A percentile compares a stretch with the other conserved stretches of the same genome.
Evolutionary conservation across 2,113 vertebrate species (phyloP).

Genomic region (Heterotilapia buettikoferi): DNA sequence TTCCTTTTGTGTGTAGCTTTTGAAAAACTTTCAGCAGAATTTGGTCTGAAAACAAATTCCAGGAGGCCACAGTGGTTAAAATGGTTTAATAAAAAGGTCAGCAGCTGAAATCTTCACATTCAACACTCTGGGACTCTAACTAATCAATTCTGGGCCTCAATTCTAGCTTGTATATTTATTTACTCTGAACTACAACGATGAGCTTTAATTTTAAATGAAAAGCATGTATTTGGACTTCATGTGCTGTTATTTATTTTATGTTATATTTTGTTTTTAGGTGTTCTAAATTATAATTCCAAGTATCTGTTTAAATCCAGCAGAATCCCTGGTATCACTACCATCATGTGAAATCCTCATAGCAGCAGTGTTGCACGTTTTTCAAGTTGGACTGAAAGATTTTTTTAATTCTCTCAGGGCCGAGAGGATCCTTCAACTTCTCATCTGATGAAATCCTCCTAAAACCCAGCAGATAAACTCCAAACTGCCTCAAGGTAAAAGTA

Average conservation of each 20-base stretch:
- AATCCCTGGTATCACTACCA: neutral
- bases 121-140: neutral
- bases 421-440: conserved; percentile 4
- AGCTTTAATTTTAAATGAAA: neutral
- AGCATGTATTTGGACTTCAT: neutral
- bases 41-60: neutral
- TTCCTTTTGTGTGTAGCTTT: neutral
- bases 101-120: neutral
- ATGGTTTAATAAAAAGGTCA: neutral
- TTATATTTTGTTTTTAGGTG: neutral
- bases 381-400: conserved; percentile 14
- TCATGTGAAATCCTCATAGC: neutral
- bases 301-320: neutral
- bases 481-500: neutral
- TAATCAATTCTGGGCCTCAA: neutral
- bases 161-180: neutral
- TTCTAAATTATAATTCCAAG: neutral
- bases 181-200: neutral
- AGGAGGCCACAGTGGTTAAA: neutral
- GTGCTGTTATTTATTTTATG: neutral
- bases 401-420: neutral
- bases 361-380: neutral
- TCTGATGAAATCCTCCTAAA: conserved; percentile 37
- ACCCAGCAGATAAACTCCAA: conserved; percentile 11
- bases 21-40: neutral